Conservation (phyloP, 2,113 vertebrate species). For the Callithrix jacchus region DNA sequence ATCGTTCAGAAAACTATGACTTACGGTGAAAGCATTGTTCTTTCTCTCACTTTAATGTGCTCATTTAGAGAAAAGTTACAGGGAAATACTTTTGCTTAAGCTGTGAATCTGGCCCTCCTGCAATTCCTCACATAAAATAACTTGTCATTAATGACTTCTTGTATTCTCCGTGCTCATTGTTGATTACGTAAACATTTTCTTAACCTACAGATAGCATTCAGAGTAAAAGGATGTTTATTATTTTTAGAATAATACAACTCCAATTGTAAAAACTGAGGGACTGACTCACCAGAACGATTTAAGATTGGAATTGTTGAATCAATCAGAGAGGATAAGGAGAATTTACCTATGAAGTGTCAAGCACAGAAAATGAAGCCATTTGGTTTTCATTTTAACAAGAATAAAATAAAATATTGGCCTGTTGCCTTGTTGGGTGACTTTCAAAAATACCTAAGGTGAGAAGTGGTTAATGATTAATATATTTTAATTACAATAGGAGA, state of each 20-base stretch:
- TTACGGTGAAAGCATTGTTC: slow-evolving; percentile 71
- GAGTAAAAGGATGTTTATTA: slow-evolving; percentile 58
- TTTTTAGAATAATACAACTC: slow-evolving; percentile 61
- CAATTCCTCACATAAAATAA: slow-evolving; percentile 56
- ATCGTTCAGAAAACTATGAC: slow-evolving; percentile 77
- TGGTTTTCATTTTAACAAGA: slow-evolving; percentile 8
- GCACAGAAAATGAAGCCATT: slow-evolving; percentile 1
- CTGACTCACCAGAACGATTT: not conserved
- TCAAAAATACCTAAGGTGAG: not conserved
- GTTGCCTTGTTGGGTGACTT: not conserved
- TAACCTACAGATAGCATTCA: slow-evolving; percentile 51
- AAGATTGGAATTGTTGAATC: slow-evolving; percentile 50
- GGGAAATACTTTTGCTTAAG: slow-evolving; percentile 66
- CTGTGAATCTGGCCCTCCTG: slow-evolving; percentile 47
- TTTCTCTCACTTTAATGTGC: slow-evolving; percentile 76
- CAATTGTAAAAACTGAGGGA: slow-evolving; percentile 49
- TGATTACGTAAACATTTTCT: slow-evolving; percentile 64
- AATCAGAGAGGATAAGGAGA: not conserved
- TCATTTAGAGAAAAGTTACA: slow-evolving; percentile 77
- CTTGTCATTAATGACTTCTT: slow-evolving; percentile 63
- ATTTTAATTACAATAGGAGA: not conserved
- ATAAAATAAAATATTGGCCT: slow-evolving; percentile 22
- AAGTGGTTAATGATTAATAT: not conserved
- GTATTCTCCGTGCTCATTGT: slow-evolving; percentile 44
- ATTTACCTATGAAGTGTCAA: slow-evolving; percentile 32